Evolutionary conservation across 2,888 invertebrate species (phyloP), one percentile per base, ranked within the genome.

Genomic region (Plutella xylostella): DNA sequence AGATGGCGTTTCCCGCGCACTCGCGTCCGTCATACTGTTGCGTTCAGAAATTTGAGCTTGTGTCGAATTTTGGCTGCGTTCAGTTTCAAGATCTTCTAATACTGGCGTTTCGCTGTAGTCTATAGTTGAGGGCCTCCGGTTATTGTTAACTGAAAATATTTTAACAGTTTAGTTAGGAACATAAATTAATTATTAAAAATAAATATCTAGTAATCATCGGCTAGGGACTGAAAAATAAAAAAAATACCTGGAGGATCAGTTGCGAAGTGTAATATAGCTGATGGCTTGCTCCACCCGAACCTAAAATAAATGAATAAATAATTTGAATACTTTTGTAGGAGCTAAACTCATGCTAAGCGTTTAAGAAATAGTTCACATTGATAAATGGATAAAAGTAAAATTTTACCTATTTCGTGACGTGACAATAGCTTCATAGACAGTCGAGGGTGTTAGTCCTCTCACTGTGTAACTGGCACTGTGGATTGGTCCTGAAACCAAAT

Each of bases 231-330:
- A 33, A 33, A 33, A 14, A 33, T 6, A 33, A 33, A 6, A 15
- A 46, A 39, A 52, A 63, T 80, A 92, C 92, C 87, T 73, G 89
- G 89, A 20, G 91, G 90, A 42, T 88, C 88, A 0, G 94, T 94
- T 12, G 92, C 89, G 61, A 94, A 94, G 61, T 90, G 87, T 45
- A 92, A 77, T 41, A 91, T 84, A 2, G 89, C 86, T 11, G 93
- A 93, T 0, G 90, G 89, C 54, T 90, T 90, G 55, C 93, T 93
- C 92, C 92, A 92, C n/a, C 94, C 94, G 58, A 90, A 93, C 58
- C 90, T 83, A 50, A 17, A 68, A 68, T 43, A 28, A 33, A 37
- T 17, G 15, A 18, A 22, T 15, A 25, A 21, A 39, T 20, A 4
- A 28, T 28, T 28, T 12, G 11, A 28, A 5, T 7, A 25, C 5